Conservation (phyloP, 2,888 invertebrate species). For the Drosophila seclusa region DNA sequence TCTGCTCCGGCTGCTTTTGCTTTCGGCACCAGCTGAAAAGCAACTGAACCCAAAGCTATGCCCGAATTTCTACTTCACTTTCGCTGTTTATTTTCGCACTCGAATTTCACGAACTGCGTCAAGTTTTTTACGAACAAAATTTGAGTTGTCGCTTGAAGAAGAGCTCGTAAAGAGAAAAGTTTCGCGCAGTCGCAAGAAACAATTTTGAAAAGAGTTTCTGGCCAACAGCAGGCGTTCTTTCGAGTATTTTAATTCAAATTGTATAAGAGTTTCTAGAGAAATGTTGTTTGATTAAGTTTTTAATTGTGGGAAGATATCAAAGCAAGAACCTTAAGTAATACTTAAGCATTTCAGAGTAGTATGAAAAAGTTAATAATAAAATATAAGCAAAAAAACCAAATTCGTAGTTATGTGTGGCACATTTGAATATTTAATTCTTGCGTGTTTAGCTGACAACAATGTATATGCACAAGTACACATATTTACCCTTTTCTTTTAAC, state of each 20-base stretch:
- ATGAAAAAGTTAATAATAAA: neutral
- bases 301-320: neutral
- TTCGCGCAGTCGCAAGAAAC: constrained; percentile 39
- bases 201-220: constrained; percentile 23
- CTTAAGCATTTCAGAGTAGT: neutral
- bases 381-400: neutral
- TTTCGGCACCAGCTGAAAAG: constrained; percentile 61
- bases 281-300: neutral
- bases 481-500: neutral
- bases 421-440: neutral
- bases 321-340: too few species aligned
- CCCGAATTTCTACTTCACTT: constrained; percentile 25
- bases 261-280: constrained; percentile 42
- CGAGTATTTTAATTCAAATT: constrained; percentile 10
- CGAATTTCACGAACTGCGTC: constrained; percentile 31
- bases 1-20: constrained; percentile 49
- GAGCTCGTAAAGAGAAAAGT: constrained; percentile 9
- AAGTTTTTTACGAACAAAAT: constrained; percentile 23
- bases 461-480: neutral
- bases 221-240: neutral
- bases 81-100: constrained; percentile 53
- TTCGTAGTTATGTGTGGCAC: neutral
- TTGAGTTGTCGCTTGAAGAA: constrained; percentile 20
- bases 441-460: neutral
- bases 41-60: constrained; percentile 52